Conservation (phyloP, 2,888 invertebrate species). For the Poecilus cupreus region DNA sequence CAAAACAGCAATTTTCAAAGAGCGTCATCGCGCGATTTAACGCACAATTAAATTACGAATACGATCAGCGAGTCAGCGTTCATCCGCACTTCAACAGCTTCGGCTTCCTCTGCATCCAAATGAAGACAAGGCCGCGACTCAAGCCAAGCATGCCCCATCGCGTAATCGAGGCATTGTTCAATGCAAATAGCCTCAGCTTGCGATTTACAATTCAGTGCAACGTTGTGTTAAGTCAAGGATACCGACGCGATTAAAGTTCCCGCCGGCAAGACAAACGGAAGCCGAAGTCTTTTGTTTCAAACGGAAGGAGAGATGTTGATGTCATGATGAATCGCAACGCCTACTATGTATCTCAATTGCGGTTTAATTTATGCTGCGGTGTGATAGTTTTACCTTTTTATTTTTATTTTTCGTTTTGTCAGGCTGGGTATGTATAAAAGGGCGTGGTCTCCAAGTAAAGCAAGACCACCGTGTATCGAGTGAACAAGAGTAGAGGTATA, state of each 20-base stretch:
- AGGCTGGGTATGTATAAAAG: background rate
- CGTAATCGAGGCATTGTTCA: slow-evolving; percentile 10
- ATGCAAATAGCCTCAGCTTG: slow-evolving; percentile 1
- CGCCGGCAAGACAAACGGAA: background rate
- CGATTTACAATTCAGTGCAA: slow-evolving; percentile 20
- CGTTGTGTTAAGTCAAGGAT: background rate
- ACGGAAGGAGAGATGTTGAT: slow-evolving; percentile 12
- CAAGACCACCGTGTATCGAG: background rate
- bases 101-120: background rate
- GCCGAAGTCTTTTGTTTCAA: background rate
- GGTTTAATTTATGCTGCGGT: too few species aligned
- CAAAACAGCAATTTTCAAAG: too few species aligned
- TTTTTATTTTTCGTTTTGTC: too few species aligned
- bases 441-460: slow-evolving; percentile 5
- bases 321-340: background rate
- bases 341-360: background rate
- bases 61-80: background rate
- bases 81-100: too few species aligned
- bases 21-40: background rate
- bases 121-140: background rate
- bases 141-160: slow-evolving; percentile 12
- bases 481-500: background rate
- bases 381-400: too few species aligned
- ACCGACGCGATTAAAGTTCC: background rate
- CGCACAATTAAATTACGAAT: background rate